Conservation (phyloP, 2,797 vertebrate genomes). For the Xiphorhynchus erythropygius region DNA sequence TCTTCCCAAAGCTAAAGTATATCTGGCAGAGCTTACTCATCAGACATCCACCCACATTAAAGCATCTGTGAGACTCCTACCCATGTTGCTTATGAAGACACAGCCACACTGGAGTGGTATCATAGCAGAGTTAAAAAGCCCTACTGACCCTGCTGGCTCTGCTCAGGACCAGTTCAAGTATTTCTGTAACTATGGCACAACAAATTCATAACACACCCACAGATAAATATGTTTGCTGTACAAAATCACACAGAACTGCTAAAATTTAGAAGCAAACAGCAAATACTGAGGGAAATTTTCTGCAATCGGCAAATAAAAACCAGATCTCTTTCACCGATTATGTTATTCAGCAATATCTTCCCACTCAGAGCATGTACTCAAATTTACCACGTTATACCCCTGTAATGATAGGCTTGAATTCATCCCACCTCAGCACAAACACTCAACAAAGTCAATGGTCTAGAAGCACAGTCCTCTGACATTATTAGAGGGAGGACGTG, state of each 20-base stretch:
- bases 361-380: not conserved
- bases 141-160: not conserved
- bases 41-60: constrained; percentile 23
- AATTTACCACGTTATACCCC: not conserved
- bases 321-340: not conserved
- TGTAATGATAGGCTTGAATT: not conserved
- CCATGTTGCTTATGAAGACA: not conserved
- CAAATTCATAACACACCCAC: not conserved
- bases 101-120: not conserved
- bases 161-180: not conserved
- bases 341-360: not conserved
- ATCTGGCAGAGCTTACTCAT: constrained; percentile 24
- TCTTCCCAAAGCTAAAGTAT: not conserved
- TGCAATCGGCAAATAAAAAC: not conserved
- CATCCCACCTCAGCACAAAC: not conserved
- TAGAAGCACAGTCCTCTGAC: not conserved
- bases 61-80: constrained; percentile 16
- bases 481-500: not conserved
- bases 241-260: not conserved
- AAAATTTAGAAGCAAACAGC: not conserved
- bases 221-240: not conserved
- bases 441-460: not conserved
- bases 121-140: not conserved
- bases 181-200: not conserved
- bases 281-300: not conserved